phyloP scores from a whole-genome alignment of 2,888 invertebrate species.

The Pyrgus malvae region DNA sequence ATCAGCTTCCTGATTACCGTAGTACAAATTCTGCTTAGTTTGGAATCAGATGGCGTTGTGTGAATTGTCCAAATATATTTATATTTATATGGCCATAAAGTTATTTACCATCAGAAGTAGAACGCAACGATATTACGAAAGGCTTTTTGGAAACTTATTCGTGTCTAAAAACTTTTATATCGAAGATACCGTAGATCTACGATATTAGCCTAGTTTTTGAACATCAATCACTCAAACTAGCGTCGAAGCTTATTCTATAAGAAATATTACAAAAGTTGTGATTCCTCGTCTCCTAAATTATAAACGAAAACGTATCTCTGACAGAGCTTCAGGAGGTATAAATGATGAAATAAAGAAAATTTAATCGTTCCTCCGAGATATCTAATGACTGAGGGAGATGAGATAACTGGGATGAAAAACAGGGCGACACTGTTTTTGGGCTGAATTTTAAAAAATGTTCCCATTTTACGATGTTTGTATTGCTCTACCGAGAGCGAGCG shows the following conservation, averaged over 20 bases:
- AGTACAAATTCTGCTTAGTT: no score
- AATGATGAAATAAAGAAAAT: conserved; percentile 37
- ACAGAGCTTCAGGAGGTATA: conserved; percentile 2
- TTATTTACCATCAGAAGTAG: no score
- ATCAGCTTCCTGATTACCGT: no score
- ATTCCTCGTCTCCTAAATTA: conserved; percentile 10
- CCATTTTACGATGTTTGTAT: conserved; percentile 4
- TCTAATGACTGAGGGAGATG: conserved; percentile 34
- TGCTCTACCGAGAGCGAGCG: neutral
- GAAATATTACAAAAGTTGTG: neutral
- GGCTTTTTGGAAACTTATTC: no score
- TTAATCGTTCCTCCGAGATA: conserved; percentile 35
- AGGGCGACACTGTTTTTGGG: conserved; percentile 10
- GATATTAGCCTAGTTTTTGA: no score
- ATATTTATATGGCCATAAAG: no score
- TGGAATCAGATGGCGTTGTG: no score
- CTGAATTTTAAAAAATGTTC: conserved; percentile 15
- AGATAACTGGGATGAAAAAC: conserved; percentile 24
- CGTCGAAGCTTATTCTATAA: neutral
- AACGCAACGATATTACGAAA: no score
- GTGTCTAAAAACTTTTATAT: no score
- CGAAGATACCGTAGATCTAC: no score
- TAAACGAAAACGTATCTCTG: conserved; percentile 10
- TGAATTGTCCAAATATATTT: no score
- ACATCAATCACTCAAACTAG: no score